Base-by-base conservation (phyloP, 2,113 vertebrate genomes). In the Sterrhoptilus dennistouni region DNA sequence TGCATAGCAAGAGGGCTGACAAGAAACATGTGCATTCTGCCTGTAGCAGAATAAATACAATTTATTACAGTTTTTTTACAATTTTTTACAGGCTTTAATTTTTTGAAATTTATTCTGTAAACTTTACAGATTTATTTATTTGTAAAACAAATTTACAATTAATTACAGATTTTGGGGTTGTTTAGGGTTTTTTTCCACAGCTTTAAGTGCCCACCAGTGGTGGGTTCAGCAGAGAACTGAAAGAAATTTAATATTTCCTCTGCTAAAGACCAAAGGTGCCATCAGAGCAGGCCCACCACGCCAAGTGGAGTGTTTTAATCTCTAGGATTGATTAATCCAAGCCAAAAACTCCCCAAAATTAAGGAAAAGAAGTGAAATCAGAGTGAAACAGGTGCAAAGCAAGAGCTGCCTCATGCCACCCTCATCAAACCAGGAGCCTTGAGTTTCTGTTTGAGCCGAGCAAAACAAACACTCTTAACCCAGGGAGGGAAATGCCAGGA, bases 381-480 rank as follows among this genome's bases (percentile, higher is more conserved):
- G 70, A 83, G 56, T 59, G 83, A 45, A 28, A 28, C 23, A 85
- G 80, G 70, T 80, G 61, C 76, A 83, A 83, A 17, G 50, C 54
- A 77, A 36, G 33, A 65, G 44, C 72, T 93, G 84, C 77, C 33
- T 83, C 66, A 78, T 84, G 72, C 89, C 79, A 33, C 31, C 14
- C 18, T 52, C 57, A 63, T 72, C 44, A 12, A 31, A 28, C 29
- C 24, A 54, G 35, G 45, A 50, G 68, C 56, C 35, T 10, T 2
- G 42, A 56, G 49, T 27, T 74, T 54, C 65, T 77, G n/a, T 83
- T 90, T 89, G 44, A 83, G 49, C 90, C 33, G 19, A 83, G 65
- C 50, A 92, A 77, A 95, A 68, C 61, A 95, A 97, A 94, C 91
- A 66, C 47, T 83, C 81, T 25, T 44, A 64, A 86, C 80, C 33